A percentile compares a stretch with the other conserved stretches of the same genome.
Conservation (phyloP, 2,888 invertebrate genomes). For the Seira ritae region DNA sequence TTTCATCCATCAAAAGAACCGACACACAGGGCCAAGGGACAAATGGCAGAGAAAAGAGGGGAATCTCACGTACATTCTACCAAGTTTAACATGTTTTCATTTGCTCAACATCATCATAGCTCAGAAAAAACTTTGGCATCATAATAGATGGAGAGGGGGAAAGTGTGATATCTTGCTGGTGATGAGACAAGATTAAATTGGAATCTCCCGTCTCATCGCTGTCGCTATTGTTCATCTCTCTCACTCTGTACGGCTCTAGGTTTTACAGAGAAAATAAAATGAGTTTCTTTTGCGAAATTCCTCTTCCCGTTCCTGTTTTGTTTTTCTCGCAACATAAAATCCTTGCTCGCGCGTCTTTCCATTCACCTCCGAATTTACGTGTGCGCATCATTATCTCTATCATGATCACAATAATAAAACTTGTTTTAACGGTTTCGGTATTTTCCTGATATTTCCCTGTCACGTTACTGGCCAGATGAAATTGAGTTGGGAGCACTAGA, state of each 20-base stretch:
- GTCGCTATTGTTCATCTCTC: constrained; percentile 14
- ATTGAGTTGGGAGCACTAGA: background rate
- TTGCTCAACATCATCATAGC: constrained; percentile 39
- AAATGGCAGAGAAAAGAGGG: constrained; percentile 44
- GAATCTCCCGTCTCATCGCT: constrained; percentile 57
- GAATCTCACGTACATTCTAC: constrained; percentile 30
- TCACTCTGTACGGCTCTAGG: no score
- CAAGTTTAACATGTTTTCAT: constrained; percentile 27
- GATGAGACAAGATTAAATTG: constrained; percentile 69
- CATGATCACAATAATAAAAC: background rate
- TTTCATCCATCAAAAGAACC: constrained; percentile 62
- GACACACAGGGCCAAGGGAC: constrained; percentile 58
- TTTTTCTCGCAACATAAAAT: constrained; percentile 23
- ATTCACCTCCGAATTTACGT: background rate
- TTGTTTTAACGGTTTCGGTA: background rate
- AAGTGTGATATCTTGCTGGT: constrained; percentile 61
- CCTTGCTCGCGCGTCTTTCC: constrained; percentile 16
- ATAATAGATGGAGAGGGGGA: constrained; percentile 21
- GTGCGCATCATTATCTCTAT: constrained; percentile 3
- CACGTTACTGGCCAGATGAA: background rate
- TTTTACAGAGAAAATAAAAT: constrained; percentile 35
- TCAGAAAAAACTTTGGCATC: background rate
- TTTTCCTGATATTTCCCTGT: background rate
- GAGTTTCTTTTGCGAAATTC: constrained; percentile 44
- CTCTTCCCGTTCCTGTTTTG: constrained; percentile 18